phyloP scores from a whole-genome alignment of 2,797 vertebrate genomes.

The Argyrosomus regius region DNA sequence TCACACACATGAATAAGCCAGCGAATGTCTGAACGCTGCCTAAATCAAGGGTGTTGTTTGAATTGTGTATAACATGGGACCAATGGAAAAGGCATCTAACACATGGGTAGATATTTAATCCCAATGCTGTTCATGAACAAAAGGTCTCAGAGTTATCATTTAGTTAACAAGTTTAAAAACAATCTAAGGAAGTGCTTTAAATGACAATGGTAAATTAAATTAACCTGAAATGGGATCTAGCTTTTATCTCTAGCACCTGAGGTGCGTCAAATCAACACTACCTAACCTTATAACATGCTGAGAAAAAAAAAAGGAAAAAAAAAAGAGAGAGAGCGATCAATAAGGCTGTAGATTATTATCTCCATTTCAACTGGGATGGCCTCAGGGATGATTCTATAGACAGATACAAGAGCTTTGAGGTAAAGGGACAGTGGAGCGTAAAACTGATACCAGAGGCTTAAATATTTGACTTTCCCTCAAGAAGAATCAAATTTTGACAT shows the following conservation, averaged over 20 bases:
- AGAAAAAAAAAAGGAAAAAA: background rate
- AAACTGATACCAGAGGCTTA: constrained; percentile 21
- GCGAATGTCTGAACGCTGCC: background rate
- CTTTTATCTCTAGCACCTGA: constrained; percentile 28
- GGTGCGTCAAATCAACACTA: constrained; percentile 36
- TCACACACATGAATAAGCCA: constrained; percentile 19
- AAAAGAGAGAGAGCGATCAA: constrained; percentile 31
- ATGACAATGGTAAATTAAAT: constrained; percentile 51
- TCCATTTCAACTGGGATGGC: constrained; percentile 24
- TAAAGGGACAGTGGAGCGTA: constrained; percentile 16
- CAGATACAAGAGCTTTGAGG: constrained; percentile 31
- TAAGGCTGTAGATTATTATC: constrained; percentile 52
- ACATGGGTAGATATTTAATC: constrained; percentile 2
- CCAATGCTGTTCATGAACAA: constrained; percentile 33
- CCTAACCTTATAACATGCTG: constrained; percentile 14
- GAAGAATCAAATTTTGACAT: constrained; percentile 32
- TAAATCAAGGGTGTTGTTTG: constrained; percentile 20
- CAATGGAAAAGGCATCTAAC: constrained; percentile 2
- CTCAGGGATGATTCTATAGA: constrained; percentile 40
- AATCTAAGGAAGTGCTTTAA: constrained; percentile 25
- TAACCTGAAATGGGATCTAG: constrained; percentile 24
- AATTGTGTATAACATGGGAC: background rate
- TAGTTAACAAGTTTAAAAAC: constrained; percentile 2
- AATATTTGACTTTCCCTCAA: constrained; percentile 3
- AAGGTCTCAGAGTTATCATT: constrained; percentile 43